Evolutionary conservation across 2,113 vertebrate species (phyloP).

Genomic region (Plecotus auritus): DNA sequence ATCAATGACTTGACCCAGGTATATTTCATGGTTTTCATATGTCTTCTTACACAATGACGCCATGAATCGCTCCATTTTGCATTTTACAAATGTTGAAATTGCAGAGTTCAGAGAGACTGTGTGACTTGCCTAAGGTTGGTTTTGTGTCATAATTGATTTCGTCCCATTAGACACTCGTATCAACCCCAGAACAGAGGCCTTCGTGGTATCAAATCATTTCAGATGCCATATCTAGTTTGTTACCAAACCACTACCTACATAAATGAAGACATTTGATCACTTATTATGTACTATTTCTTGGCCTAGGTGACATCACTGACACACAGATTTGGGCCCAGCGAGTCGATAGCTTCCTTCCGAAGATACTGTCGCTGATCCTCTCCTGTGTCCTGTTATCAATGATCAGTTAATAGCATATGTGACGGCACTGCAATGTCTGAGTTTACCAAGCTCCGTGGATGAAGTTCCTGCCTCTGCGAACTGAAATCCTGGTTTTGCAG

Average conservation of each 20-base stretch:
- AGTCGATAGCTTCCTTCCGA: neutral
- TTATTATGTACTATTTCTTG: neutral
- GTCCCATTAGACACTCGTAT: neutral
- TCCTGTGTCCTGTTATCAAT: neutral
- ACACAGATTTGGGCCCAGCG: neutral
- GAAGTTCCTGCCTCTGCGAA: neutral
- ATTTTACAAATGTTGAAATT: neutral
- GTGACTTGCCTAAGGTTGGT: neutral
- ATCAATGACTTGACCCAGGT: too few relatives aligned
- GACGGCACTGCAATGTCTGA: neutral
- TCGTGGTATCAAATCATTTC: neutral
- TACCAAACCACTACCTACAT: neutral
- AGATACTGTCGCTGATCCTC: neutral
- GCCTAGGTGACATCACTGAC: neutral
- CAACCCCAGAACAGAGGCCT: neutral
- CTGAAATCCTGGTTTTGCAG: neutral
- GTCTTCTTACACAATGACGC: neutral
- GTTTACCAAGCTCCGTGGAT: neutral
- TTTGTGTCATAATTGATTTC: neutral
- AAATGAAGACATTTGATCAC: neutral
- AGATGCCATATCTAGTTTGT: neutral
- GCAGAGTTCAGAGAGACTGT: neutral
- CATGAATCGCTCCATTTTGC: neutral
- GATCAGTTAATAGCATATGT: neutral
- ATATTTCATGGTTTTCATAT: neutral